phyloP scores from a whole-genome alignment of 37 sponge, comb jelly and placozoan species.

The Aphrocallistes beatrix region DNA sequence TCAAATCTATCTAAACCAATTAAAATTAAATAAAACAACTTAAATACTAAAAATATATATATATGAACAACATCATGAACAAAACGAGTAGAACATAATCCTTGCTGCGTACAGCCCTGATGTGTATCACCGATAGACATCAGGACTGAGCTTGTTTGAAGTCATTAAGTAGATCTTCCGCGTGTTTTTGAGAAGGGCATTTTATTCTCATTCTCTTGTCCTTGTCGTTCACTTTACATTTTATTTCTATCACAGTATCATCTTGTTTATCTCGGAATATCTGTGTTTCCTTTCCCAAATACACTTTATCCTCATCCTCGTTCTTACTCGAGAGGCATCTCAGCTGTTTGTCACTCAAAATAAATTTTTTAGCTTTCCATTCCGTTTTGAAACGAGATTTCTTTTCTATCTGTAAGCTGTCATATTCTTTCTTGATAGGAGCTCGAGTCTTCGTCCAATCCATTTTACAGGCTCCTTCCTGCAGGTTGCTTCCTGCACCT shows the following conservation, averaged over 20 bases:
- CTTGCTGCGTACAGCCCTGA: no score
- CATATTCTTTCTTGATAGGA: not conserved
- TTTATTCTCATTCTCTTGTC: not conserved
- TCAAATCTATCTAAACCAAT: no score
- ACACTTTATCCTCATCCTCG: not conserved
- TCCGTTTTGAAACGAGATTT: not conserved
- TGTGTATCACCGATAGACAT: no score
- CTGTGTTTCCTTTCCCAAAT: not conserved
- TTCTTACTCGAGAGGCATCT: not conserved
- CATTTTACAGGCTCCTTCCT: not conserved
- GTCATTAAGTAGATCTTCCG: not conserved
- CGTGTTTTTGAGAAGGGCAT: not conserved
- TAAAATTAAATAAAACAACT: no score
- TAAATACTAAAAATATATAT: no score
- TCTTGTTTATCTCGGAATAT: not conserved
- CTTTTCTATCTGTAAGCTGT: not conserved
- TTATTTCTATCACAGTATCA: not conserved
- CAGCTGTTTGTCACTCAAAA: slow-evolving; percentile 14
- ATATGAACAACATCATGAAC: no score
- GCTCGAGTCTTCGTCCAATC: not conserved
- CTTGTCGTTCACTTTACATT: not conserved
- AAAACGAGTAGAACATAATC: no score
- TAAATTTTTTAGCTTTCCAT: not conserved
- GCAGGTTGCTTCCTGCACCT: no score
- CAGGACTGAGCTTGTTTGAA: not conserved